Base-by-base conservation (phyloP, 2,888 invertebrate species). In the Pycnomerus fuliginosus region DNA sequence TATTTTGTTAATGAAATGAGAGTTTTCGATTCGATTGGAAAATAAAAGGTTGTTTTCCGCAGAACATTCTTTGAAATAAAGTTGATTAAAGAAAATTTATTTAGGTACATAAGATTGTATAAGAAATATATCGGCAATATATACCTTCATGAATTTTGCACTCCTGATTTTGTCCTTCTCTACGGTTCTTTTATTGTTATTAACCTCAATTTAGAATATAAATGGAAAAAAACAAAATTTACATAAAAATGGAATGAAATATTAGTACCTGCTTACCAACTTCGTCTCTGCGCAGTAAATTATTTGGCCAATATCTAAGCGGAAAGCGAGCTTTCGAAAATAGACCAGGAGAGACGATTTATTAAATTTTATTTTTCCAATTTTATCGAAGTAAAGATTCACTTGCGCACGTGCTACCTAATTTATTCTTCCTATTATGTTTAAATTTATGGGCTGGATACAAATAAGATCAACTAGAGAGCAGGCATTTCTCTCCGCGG, bases 361-460 rank as follows among this genome's bases (percentile, higher is more conserved):
- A 40, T 40, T 31, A 32, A 40, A 40, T 32, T 40, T 25, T 40
- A 16, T 33, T 27, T 33, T 33, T 40, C 40, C 32, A 40, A 40
- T 40, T 17, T 40, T 32, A 5, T 31, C 31, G n/a, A 38, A 38
- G 14, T 31, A 33, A 22, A 32, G n/a, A 33, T 40, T 40, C 27
- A 33, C 32, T 33, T 17, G 33, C 14, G 32, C 40, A 40, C 32
- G 27, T 40, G 40, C 23, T 40, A 32, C 25, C 25, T 33, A 25
- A 40, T 40, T 27, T 16, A 40, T 40, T 34, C 30, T 11, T 16
- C 24, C 33, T 40, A 23, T 32, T 23, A 13, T 33, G 33, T 25
- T 25, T 25, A 31, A 40, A 40, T 40, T 40, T 40, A 40, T 33
- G 25, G 27, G 13, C 25, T 27, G 16, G 11, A 27, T 32, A n/a